A percentile compares a stretch with the other conserved stretches of the same genome.
phyloP scores from a whole-genome alignment of 2,113 vertebrate genomes.

The Pedionomus torquatus region DNA sequence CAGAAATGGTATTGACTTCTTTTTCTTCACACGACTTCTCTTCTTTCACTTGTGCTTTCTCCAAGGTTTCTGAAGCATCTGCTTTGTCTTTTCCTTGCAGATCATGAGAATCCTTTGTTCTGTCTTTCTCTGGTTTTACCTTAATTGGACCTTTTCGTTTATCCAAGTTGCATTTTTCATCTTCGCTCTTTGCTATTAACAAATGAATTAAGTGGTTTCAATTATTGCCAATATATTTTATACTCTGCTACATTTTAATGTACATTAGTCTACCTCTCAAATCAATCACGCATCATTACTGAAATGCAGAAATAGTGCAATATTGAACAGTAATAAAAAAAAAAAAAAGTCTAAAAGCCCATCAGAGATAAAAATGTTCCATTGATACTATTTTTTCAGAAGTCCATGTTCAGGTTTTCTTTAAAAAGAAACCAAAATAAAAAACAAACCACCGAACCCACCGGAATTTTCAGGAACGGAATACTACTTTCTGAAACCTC shows the following conservation, averaged over 20 bases:
- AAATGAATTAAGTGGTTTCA: background rate
- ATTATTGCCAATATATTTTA: background rate
- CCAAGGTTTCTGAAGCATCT: conserved; percentile 53
- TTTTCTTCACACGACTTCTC: conserved; percentile 25
- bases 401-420: background rate
- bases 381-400: background rate
- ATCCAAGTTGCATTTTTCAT: conserved; percentile 75
- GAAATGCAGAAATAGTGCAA: background rate
- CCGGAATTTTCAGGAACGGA: background rate
- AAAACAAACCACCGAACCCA: background rate
- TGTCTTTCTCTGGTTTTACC: conserved; percentile 73
- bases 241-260: background rate
- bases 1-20: conserved; percentile 25
- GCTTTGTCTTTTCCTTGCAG: conserved; percentile 58
- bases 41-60: conserved; percentile 69
- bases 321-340: background rate
- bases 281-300: background rate
- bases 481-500: background rate
- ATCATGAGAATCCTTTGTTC: conserved; percentile 57
- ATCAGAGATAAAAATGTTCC: background rate
- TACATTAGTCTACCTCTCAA: background rate
- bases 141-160: conserved; percentile 75
- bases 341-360: background rate
- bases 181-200: conserved; percentile 69
- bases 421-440: too few species aligned